These are phyloP conservation scores for Sinonovacula constricta DNA, from an alignment of 1,140 invertebrate genomes.

Conservation along the genomic window DNA sequence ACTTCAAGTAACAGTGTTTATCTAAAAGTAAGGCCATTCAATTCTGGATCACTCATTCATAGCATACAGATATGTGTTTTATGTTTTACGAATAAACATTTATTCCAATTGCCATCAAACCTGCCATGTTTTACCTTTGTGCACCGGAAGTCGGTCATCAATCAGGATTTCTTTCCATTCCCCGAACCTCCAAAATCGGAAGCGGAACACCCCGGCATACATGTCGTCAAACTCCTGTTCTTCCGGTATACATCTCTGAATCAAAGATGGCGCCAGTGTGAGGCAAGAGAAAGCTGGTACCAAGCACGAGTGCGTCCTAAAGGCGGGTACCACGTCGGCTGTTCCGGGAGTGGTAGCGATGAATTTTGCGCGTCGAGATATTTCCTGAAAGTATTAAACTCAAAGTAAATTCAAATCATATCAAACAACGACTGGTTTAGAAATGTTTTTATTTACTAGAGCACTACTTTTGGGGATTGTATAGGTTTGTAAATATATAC, in stretches of 20 bases:
- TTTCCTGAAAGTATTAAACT: slow-evolving; percentile 65
- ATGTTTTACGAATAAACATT: too few relatives aligned
- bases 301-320: slow-evolving; percentile 83
- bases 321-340: slow-evolving; percentile 75
- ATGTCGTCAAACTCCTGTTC: slow-evolving; percentile 53
- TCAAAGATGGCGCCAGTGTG: slow-evolving; percentile 81
- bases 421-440: too few relatives aligned
- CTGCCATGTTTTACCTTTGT: slow-evolving; percentile 82
- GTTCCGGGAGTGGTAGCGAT: slow-evolving; percentile 81
- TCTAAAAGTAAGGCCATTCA: too few relatives aligned
- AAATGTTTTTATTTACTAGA: too few relatives aligned
- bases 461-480: too few relatives aligned
- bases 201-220: slow-evolving; percentile 80
- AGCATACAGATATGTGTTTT: too few relatives aligned
- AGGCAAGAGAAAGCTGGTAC: slow-evolving; percentile 84
- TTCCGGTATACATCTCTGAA: slow-evolving; percentile 84
- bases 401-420: too few relatives aligned
- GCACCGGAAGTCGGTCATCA: slow-evolving; percentile 86
- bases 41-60: too few relatives aligned
- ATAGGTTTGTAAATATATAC: too few relatives aligned
- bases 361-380: slow-evolving; percentile 76
- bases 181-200: slow-evolving; percentile 87
- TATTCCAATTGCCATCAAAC: too few relatives aligned
- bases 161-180: slow-evolving; percentile 87
- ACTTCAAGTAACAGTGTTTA: too few relatives aligned